A percentile compares a stretch with the other conserved stretches of the same genome.
These are phyloP conservation scores for Taurulus bubalis DNA, from an alignment of 2,113 vertebrate species.

Conservation along the genomic window DNA sequence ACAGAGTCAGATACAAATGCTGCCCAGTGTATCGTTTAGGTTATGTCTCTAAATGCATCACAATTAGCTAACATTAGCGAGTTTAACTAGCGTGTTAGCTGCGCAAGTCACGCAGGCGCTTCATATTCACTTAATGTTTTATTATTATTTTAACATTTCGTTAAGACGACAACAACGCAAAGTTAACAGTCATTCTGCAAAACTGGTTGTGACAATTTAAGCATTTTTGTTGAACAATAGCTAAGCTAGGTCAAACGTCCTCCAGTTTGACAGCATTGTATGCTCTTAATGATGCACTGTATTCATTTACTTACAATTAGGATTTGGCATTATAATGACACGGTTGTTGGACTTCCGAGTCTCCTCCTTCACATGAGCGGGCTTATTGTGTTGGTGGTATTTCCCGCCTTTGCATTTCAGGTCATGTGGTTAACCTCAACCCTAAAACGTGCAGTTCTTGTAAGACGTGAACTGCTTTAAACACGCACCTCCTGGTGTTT, in stretches of 20 bases:
- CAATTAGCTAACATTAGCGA: not conserved
- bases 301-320: no score
- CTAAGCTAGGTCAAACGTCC: not conserved
- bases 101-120: not conserved
- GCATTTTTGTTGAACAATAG: not conserved
- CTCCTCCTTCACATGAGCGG: not conserved
- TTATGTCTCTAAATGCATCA: not conserved
- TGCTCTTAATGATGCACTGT: not conserved
- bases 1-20: no score
- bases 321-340: not conserved
- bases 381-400: not conserved
- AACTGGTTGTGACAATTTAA: not conserved
- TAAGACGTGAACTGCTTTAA: not conserved
- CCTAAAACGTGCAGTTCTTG: no score
- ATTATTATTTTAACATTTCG: not conserved
- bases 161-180: not conserved
- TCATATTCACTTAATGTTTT: not conserved
- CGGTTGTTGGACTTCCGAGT: no score
- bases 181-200: no score
- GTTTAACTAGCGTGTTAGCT: not conserved
- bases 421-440: no score
- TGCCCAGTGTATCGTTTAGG: not conserved
- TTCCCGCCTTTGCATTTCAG: constrained; percentile 40
- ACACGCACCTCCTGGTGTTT: not conserved
- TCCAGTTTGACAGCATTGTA: not conserved